Base-by-base conservation (phyloP, 30 jellyfish, hydroid and myxozoan genomes). In the Clytia hemisphaerica region DNA sequence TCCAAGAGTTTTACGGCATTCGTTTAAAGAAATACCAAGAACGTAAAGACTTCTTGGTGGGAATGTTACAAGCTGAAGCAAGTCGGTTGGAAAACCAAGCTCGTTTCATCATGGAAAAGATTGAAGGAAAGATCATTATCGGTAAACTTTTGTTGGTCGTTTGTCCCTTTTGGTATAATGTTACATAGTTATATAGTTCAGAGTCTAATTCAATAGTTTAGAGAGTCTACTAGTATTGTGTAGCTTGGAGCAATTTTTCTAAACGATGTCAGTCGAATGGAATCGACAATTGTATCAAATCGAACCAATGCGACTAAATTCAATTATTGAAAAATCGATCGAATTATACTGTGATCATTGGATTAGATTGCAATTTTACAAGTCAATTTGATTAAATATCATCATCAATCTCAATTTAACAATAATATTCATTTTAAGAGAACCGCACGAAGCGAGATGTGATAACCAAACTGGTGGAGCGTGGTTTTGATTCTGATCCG, bases 51-150 rank as follows among this genome's bases (percentile, higher is more conserved):
- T 92, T 71, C 63, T 48, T 82, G 61, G 55, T 73, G 51, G 96
- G 95, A 4, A 72, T 71, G 83, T 82, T 83, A 1, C 92, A 73
- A 50, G 99, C 99, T 7, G 96, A 92, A 58, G 81, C 89, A 2
- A 28, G 79, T 14, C 78, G 75, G 48, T 73, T 92, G 42, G 92
- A 92, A 48, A 92, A 80, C 45, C 99, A 92, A 68, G 99, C 96
- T 0, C 58, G 99, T 29, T 92, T 92, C 61, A 92, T 92, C 31
- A 37, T 83, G 59, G 99, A 83, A 36, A 92, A 83, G 88, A 92
- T 92, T 44, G 94, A 83, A 16, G 95, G 93, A 7, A 70, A 79
- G 42, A 46, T 92, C 58, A 50, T 81, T 2, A 77, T 92, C 22
- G 96, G 98, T 89, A 75, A 38, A 66, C 3, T 57, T 25, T 6